Percentiles rank a stretch among this genome's conserved stretches.
Conservation (phyloP, 30 jellyfish, hydroid and myxozoan genomes). For the Hydractinia echinata region DNA sequence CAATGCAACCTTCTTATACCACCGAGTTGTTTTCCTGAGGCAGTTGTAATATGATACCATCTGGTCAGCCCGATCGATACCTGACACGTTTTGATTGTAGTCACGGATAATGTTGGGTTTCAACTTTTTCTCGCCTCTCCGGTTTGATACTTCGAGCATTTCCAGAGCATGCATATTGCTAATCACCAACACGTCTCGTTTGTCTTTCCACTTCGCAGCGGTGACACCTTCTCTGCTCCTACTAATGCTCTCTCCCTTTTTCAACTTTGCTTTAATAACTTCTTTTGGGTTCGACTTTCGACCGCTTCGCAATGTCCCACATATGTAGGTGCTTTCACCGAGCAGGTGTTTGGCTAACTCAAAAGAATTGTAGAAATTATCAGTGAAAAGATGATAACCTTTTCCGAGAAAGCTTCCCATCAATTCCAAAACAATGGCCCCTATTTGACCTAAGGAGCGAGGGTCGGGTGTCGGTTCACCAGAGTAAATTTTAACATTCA, state of each 20-base stretch:
- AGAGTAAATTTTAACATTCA: slow-evolving; percentile 13
- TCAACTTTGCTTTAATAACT: no score
- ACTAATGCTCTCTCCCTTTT: no score
- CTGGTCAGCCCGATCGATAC: slow-evolving; percentile 38
- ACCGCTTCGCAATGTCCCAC: no score
- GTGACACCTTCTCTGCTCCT: no score
- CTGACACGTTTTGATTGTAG: slow-evolving; percentile 30
- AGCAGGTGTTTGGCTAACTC: slow-evolving; percentile 13
- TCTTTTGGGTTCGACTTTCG: no score
- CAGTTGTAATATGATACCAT: slow-evolving; percentile 11
- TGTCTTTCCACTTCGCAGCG: no score
- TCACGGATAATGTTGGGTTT: slow-evolving; percentile 28
- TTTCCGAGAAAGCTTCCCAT: slow-evolving; percentile 20
- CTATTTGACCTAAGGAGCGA: slow-evolving; percentile 26
- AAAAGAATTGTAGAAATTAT: slow-evolving; percentile 5
- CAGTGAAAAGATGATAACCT: slow-evolving; percentile 24
- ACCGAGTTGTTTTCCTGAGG: no score
- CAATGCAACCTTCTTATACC: slow-evolving; percentile 29
- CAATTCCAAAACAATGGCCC: slow-evolving; percentile 26
- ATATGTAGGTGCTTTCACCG: slow-evolving; percentile 8
- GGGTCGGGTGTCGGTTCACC: slow-evolving; percentile 16
- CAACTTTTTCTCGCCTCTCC: slow-evolving; percentile 5
- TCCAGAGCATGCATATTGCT: no score
- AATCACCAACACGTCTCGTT: no score
- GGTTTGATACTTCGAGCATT: no score